A percentile compares a stretch with the other conserved stretches of the same genome.
phyloP scores from a whole-genome alignment of 1,140 invertebrate genomes.

The Apocrypta bakeri region DNA sequence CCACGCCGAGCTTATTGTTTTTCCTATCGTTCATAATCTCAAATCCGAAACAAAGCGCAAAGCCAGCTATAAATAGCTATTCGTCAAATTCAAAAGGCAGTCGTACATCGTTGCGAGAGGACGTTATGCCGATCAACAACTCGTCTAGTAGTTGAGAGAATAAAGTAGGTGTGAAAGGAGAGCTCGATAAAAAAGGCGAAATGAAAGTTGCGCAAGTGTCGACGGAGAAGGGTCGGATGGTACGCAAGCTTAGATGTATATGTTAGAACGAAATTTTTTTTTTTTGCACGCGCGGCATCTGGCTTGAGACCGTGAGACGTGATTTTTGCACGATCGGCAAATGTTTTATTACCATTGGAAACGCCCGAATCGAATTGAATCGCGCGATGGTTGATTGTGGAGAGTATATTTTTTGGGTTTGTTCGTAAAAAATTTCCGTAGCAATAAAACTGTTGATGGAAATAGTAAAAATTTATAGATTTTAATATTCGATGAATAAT shows the following conservation, averaged over 20 bases:
- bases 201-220: conserved; percentile 17
- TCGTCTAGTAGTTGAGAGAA: neutral
- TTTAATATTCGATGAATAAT: no score
- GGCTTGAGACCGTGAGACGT: conserved; percentile 1
- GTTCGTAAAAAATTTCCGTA: no score
- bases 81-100: neutral
- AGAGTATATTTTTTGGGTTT: neutral
- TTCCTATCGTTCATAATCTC: neutral
- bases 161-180: neutral
- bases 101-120: neutral
- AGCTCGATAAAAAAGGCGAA: neutral
- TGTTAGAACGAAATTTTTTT: neutral
- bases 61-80: neutral
- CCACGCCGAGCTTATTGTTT: no score
- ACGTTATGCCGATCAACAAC: neutral
- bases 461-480: no score
- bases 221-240: neutral
- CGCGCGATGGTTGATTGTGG: neutral
- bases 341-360: conserved; percentile 39
- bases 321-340: conserved; percentile 40
- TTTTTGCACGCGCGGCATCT: conserved; percentile 36
- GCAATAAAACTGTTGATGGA: no score
- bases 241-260: neutral
- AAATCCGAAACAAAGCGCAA: neutral
- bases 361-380: neutral